These are phyloP conservation scores for Dicrostonyx torquatus DNA, from an alignment of 2,797 vertebrate genomes.

Conservation along the genomic window DNA sequence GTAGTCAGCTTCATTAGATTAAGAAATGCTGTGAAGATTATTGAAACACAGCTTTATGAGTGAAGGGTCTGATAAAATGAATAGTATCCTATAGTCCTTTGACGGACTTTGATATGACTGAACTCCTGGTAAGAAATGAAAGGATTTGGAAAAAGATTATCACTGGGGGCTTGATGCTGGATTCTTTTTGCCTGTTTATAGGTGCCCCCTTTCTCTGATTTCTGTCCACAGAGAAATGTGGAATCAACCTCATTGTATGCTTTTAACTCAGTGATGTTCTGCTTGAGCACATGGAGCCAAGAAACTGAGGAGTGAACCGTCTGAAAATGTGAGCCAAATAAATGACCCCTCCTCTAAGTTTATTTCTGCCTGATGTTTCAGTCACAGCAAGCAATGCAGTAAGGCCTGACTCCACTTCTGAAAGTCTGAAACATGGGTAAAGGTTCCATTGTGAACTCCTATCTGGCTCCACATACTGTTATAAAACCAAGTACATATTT, in stretches of 20 bases:
- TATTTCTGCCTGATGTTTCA: not conserved
- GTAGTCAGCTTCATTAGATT: not conserved
- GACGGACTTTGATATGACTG: not conserved
- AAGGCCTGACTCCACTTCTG: not conserved
- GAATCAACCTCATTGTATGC: not conserved
- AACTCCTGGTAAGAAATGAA: not conserved
- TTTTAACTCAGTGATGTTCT: not conserved
- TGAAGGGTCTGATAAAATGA: not conserved
- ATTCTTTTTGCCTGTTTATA: not conserved
- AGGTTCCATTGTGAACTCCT: not conserved
- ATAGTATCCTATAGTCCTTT: not conserved
- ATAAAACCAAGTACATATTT: constrained; percentile 32
- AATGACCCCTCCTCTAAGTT: not conserved
- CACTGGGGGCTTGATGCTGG: not conserved
- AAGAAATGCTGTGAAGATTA: not conserved
- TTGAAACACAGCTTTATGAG: too few relatives aligned
- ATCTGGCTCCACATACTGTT: not conserved
- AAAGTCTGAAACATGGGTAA: not conserved
- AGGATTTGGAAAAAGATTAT: not conserved
- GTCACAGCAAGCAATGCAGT: not conserved
- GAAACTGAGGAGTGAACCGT: not conserved
- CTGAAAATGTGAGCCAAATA: not conserved
- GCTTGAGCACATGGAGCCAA: not conserved
- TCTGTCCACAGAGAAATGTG: not conserved
- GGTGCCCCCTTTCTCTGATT: not conserved